Conservation (phyloP, 2,797 vertebrate genomes). For the Aphelocoma californica region DNA sequence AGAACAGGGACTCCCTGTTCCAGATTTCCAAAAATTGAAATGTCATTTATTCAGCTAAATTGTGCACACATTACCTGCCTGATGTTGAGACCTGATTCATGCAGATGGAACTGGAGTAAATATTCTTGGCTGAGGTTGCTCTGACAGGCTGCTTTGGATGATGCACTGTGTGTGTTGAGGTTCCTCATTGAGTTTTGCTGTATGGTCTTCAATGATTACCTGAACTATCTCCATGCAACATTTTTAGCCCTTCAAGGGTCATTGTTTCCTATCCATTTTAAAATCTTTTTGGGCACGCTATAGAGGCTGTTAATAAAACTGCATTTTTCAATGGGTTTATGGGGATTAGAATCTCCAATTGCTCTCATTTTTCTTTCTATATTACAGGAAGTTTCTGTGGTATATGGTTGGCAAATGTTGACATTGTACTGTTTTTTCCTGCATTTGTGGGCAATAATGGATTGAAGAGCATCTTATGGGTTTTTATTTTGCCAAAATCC, state of each 20-base stretch:
- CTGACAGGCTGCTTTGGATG: neutral
- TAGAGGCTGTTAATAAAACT: neutral
- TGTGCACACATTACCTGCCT: neutral
- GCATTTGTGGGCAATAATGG: conserved; percentile 54
- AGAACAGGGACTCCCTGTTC: neutral
- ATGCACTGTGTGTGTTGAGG: neutral
- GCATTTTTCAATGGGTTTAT: conserved; percentile 12
- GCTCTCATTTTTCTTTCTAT: neutral
- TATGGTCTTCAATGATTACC: neutral
- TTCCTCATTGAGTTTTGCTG: neutral
- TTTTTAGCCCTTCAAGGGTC: neutral
- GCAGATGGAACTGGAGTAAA: neutral
- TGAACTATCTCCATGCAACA: neutral
- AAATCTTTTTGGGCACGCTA: neutral
- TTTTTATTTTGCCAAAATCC: conserved; percentile 46
- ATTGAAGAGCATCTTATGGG: conserved; percentile 7
- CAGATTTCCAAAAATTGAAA: neutral
- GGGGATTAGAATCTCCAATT: neutral
- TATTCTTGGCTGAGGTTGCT: neutral
- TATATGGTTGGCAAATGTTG: conserved; percentile 25
- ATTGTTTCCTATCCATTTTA: neutral
- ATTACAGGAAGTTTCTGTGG: conserved; percentile 37
- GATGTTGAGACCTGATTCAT: neutral
- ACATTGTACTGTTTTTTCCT: conserved; percentile 44
- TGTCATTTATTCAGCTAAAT: neutral